Evolutionary conservation across 2,797 vertebrate species (phyloP).

Genomic region (Sebastes steindachneri): DNA sequence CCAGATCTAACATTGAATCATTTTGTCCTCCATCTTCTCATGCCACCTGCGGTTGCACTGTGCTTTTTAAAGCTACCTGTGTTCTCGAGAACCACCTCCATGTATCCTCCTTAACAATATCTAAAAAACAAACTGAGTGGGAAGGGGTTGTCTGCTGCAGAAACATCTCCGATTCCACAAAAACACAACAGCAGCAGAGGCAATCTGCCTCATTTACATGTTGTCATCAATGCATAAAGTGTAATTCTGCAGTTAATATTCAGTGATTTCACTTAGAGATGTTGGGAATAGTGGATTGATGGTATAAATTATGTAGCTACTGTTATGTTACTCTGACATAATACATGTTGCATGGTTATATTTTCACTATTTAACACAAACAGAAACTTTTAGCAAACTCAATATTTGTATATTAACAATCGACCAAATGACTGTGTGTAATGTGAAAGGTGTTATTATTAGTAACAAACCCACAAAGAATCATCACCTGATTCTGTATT

Average conservation of each 20-base stretch:
- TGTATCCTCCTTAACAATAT: slow-evolving; percentile 21
- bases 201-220: background rate
- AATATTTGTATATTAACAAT: background rate
- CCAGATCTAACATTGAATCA: slow-evolving; percentile 56
- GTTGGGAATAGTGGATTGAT: background rate
- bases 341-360: background rate
- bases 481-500: background rate
- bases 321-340: background rate
- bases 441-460: background rate
- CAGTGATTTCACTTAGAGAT: background rate
- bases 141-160: background rate
- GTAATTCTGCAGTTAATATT: background rate
- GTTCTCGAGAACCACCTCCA: slow-evolving; percentile 49
- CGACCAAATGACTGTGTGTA: background rate
- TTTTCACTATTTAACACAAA: background rate
- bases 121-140: slow-evolving; percentile 19
- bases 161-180: background rate
- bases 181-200: background rate
- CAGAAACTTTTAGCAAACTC: background rate
- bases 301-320: background rate
- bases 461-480: background rate
- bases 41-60: slow-evolving; percentile 48
- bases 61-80: slow-evolving; percentile 39
- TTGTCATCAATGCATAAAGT: background rate
- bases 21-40: slow-evolving; percentile 54